Evolutionary conservation across 2,888 invertebrate genomes (phyloP).

Genomic region (Trachelus iudaicus): DNA sequence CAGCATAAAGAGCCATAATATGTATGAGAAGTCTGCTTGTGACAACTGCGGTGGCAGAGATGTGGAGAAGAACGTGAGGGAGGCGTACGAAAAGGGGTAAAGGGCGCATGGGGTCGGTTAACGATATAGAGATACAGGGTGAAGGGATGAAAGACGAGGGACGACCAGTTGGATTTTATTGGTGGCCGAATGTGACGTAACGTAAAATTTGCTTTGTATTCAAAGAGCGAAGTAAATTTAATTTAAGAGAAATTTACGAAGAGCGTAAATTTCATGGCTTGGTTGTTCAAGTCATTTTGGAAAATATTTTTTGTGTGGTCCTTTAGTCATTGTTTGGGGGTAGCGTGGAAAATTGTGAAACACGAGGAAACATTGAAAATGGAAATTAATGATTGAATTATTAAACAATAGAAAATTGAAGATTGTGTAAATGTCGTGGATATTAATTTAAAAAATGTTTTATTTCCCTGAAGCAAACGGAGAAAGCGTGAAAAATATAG

Average conservation of each 20-base stretch:
- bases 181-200: constrained; percentile 14
- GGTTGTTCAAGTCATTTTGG: not conserved
- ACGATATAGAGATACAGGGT: not conserved
- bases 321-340: not conserved
- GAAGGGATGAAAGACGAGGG: not conserved
- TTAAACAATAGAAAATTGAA: too few relatives aligned
- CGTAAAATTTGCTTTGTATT: constrained; percentile 11
- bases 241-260: not conserved
- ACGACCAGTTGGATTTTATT: constrained; percentile 15
- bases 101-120: not conserved
- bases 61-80: not conserved
- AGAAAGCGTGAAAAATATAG: not conserved
- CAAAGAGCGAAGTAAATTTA: constrained; percentile 5
- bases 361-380: not conserved
- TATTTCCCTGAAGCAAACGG: not conserved
- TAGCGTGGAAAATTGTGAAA: not conserved
- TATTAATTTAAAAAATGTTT: too few relatives aligned
- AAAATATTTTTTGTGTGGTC: not conserved
- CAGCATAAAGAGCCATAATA: constrained; percentile 23
- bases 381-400: not conserved
- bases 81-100: not conserved
- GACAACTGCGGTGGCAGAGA: constrained; percentile 3
- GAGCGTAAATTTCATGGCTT: not conserved
- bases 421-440: too few relatives aligned
- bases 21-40: constrained; percentile 23